Base-by-base conservation (phyloP, 1,140 invertebrate genomes). In the Drosophila oshimai region DNA sequence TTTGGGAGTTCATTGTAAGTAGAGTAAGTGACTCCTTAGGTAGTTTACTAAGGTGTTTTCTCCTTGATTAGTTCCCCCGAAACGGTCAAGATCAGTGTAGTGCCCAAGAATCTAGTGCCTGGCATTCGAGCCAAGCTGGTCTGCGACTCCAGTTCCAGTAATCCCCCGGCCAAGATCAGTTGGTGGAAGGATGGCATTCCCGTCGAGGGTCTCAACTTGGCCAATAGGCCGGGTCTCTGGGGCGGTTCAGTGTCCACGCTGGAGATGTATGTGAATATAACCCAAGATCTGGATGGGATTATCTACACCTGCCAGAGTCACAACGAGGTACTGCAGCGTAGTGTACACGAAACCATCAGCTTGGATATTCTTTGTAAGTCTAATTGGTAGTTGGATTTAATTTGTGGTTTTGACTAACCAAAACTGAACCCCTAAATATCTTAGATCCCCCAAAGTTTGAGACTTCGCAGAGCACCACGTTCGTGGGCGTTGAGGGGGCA, bases 301-400 rank as follows among this genome's bases (percentile, higher is more conserved):
- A 93, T 96, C n/a, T 98, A 97, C 91, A 98, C 96, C 0, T 99
- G 98, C 87, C 95, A 98, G 88, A 98, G 97, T 0, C 95, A 94
- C 74, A 98, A 98, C 90, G 93, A 94, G 10, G 94, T 94, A 2
- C 90, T 98, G 55, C 94, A 96, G 71, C 93, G 96, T 57, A 95
- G 95, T 58, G 95, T 96, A 0, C 96, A 98, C 89, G 96, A 98
- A 89, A 96, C 96, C 1, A 93, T 97, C n/a, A 95, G 95, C 0
- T 92, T 99, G 24, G 95, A 97, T 92, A 96, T 99, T 49, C 91
- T 96, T 39, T 98, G 97, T 98, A 93, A 97, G 97, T 95, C 0
- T 12, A 0, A 24, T 9, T 9, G 6, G 0, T 10, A 2, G 1
- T 26, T 18, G 4, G 12, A 0, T 20, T 20, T 6, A 0, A n/a